These are phyloP conservation scores for Heliconius hortense DNA, from an alignment of 2,888 invertebrate species.

Conservation along the genomic window DNA sequence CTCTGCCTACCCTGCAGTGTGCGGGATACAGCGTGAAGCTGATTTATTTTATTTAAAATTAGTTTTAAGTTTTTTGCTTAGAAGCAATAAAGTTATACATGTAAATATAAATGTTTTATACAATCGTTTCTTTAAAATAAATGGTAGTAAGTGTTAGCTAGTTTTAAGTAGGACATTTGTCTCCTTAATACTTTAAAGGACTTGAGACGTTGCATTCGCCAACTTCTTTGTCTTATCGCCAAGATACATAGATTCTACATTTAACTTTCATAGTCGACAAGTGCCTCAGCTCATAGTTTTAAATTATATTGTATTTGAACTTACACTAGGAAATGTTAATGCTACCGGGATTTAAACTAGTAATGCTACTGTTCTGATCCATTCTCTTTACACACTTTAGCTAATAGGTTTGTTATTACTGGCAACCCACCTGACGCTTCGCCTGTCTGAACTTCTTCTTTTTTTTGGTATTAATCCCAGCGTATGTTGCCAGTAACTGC, in stretches of 20 bases:
- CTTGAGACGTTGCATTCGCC: background rate
- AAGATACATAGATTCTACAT: background rate
- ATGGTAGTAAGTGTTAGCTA: background rate
- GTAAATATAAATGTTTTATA: background rate
- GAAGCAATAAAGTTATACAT: too few species aligned
- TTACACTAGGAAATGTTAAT: background rate
- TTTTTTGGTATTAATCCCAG: too few species aligned
- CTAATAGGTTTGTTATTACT: too few species aligned
- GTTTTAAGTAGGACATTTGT: background rate
- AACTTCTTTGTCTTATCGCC: slow-evolving; percentile 1
- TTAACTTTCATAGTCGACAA: slow-evolving; percentile 6
- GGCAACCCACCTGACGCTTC: too few species aligned
- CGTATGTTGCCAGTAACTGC: too few species aligned
- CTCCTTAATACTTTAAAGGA: background rate
- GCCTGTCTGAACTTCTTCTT: too few species aligned
- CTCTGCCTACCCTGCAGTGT: too few species aligned
- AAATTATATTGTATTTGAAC: background rate
- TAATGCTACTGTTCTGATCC: background rate
- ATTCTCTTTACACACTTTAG: background rate
- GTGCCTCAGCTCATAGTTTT: background rate
- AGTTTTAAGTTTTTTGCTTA: too few species aligned
- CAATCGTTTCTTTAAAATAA: background rate
- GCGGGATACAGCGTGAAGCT: too few species aligned
- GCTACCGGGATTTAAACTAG: background rate
- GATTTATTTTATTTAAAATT: too few species aligned